Conservation (phyloP, 2,113 vertebrate species). For the Atherinomorus stipes region DNA sequence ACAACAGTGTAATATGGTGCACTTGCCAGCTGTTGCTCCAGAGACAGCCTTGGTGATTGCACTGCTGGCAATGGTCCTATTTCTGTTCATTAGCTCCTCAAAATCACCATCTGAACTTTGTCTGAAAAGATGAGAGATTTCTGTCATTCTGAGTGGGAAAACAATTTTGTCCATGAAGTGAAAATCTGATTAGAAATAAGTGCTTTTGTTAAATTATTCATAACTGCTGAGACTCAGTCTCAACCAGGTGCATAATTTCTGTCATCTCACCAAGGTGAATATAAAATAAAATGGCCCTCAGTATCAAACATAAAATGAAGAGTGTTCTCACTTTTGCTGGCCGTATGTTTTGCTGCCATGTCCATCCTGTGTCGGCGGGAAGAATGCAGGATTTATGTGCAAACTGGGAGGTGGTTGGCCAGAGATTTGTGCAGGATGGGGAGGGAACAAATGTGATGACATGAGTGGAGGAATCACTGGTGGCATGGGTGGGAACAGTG, state of each 20-base stretch:
- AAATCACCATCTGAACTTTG: slow-evolving; percentile 86
- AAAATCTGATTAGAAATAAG: not conserved
- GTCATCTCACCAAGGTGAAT: not conserved
- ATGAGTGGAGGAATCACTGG: slow-evolving; percentile 67
- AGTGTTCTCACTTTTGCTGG: slow-evolving; percentile 85
- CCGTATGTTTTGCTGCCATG: slow-evolving; percentile 81
- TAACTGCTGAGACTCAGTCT: too few relatives aligned
- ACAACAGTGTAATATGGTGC: not conserved
- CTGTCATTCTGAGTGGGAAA: not conserved
- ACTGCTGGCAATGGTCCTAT: slow-evolving; percentile 93
- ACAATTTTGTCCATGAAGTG: not conserved
- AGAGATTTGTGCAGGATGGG: slow-evolving; percentile 78
- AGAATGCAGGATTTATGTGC: slow-evolving; percentile 91
- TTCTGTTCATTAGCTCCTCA: slow-evolving; percentile 96
- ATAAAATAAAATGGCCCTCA: not conserved
- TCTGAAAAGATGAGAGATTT: slow-evolving; percentile 53
- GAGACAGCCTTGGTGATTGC: slow-evolving; percentile 96
- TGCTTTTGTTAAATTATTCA: too few relatives aligned
- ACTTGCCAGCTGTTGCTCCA: slow-evolving; percentile 91
- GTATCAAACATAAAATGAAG: not conserved
- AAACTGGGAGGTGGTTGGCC: slow-evolving; percentile 85
- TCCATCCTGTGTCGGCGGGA: slow-evolving; percentile 81
- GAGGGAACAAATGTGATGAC: slow-evolving; percentile 84
- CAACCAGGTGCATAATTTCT: too few relatives aligned
- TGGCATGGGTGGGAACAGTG: slow-evolving; percentile 64